These are phyloP conservation scores for Nanger granti DNA, from an alignment of 2,113 vertebrate genomes.

Conservation along the genomic window DNA sequence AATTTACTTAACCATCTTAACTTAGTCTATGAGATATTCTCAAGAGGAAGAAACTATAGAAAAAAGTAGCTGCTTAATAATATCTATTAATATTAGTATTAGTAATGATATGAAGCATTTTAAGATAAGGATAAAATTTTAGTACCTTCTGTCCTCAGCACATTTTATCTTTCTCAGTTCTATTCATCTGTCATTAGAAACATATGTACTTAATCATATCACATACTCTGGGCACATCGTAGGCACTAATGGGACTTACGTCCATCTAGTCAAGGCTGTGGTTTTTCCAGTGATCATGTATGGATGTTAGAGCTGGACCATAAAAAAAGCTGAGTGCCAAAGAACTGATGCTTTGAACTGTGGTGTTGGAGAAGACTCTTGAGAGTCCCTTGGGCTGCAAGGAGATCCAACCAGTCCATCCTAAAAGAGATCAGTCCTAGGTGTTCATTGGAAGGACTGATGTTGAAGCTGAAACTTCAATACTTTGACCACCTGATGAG, in stretches of 20 bases:
- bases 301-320: background rate
- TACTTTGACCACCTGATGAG: background rate
- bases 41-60: background rate
- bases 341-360: background rate
- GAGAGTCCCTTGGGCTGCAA: background rate
- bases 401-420: background rate
- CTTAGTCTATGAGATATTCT: background rate
- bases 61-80: constrained; percentile 44
- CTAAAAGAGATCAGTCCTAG: background rate
- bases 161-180: background rate
- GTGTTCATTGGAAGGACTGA: background rate
- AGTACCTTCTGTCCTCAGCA: constrained; percentile 9
- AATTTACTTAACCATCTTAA: constrained; percentile 16
- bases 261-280: background rate
- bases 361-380: background rate
- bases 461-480: background rate
- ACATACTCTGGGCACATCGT: background rate
- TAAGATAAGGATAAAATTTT: constrained; percentile 34
- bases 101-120: constrained; percentile 41
- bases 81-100: constrained; percentile 23
- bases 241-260: background rate
- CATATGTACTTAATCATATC: background rate
- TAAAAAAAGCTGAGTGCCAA: background rate
- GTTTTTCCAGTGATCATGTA: background rate
- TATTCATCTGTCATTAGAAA: constrained; percentile 46